Conservation (phyloP, 2,113 vertebrate genomes). For the Pterocles gutturalis region DNA sequence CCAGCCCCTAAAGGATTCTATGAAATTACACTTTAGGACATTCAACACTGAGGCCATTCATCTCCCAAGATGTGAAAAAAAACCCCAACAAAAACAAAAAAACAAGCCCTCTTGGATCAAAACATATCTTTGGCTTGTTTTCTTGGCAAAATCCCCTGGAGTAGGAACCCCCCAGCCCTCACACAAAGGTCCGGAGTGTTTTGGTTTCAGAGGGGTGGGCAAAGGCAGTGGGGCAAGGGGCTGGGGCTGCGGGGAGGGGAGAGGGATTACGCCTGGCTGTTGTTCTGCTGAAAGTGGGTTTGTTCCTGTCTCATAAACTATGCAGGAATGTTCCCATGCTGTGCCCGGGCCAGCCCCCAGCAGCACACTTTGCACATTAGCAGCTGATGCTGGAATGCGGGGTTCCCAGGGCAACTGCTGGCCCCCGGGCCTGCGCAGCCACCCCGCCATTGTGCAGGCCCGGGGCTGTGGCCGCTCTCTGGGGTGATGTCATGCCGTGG, state of each 20-base stretch:
- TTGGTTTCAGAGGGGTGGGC: background rate
- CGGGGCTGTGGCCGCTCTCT: constrained; percentile 68
- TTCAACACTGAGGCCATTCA: background rate
- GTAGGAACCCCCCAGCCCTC: background rate
- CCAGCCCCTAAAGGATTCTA: background rate
- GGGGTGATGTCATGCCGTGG: constrained; percentile 77
- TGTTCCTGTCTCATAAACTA: constrained; percentile 71
- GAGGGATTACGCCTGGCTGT: constrained; percentile 50
- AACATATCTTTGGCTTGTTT: background rate
- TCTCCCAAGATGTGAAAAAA: background rate
- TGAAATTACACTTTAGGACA: background rate
- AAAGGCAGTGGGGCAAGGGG: background rate
- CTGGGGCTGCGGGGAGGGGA: background rate
- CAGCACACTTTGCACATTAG: constrained; percentile 69
- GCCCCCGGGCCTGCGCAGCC: constrained; percentile 63
- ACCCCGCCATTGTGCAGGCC: constrained; percentile 61
- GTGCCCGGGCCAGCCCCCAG: constrained; percentile 44
- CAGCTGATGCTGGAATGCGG: constrained; percentile 77
- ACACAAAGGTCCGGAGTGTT: background rate
- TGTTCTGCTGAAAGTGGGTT: constrained; percentile 58
- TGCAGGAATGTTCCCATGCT: constrained; percentile 77
- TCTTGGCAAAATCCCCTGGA: background rate
- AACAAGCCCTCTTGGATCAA: background rate
- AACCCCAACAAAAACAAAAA: no score
- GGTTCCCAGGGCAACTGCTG: constrained; percentile 73